Percentiles rank a stretch among this genome's conserved stretches.
phyloP scores from a whole-genome alignment of 2,797 vertebrate genomes.

The Pipistrellus pipistrellus region DNA sequence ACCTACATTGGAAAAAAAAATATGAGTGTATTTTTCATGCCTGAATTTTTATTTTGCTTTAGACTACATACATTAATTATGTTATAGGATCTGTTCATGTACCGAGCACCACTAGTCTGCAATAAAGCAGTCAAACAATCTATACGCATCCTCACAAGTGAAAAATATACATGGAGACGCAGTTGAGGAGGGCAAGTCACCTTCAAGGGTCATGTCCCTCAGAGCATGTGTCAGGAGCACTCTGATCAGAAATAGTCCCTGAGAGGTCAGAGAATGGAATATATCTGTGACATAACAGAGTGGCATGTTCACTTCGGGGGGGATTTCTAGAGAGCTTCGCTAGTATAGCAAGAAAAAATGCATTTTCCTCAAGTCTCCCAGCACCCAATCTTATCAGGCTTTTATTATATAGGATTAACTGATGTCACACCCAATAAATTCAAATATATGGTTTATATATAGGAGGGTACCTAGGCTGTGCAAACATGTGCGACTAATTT shows the following conservation, averaged over 20 bases:
- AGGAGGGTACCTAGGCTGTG: too few relatives aligned
- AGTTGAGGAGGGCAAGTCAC: background rate
- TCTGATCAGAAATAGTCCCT: background rate
- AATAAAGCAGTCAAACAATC: background rate
- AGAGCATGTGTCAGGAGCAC: background rate
- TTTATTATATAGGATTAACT: too few relatives aligned
- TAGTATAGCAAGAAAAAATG: background rate
- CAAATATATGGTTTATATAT: too few relatives aligned
- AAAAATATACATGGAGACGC: background rate
- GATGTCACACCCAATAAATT: too few relatives aligned
- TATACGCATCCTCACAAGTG: background rate
- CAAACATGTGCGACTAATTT: background rate
- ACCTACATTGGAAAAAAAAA: background rate
- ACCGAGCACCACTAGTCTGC: background rate
- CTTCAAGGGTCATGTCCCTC: background rate
- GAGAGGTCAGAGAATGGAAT: background rate
- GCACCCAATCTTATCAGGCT: background rate
- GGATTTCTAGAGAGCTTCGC: background rate
- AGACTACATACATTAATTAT: conserved; percentile 18
- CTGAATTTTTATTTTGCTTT: conserved; percentile 15
- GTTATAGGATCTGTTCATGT: background rate
- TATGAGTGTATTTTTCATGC: background rate
- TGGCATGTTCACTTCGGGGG: background rate
- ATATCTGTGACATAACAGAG: background rate
- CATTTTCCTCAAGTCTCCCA: background rate